phyloP scores from a whole-genome alignment of 2,113 vertebrate genomes.

The Cyprinodon variegatus region DNA sequence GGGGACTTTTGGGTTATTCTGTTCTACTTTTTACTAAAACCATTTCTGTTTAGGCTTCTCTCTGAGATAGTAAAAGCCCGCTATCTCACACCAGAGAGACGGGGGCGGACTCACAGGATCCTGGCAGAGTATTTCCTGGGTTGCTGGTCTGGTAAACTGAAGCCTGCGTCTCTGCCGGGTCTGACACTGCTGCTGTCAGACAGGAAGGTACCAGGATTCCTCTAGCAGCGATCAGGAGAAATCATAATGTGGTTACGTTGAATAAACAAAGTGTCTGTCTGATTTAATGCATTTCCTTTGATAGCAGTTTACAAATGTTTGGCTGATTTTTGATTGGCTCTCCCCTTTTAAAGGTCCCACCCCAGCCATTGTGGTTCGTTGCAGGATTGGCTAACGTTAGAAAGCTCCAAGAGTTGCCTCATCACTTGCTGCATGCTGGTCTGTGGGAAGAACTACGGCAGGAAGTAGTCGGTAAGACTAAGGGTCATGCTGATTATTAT shows the following conservation, averaged over 20 bases:
- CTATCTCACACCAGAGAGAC: constrained; percentile 72
- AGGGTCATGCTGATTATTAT: not conserved
- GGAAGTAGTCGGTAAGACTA: constrained; percentile 81
- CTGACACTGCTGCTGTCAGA: constrained; percentile 79
- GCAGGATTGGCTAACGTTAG: constrained; percentile 77
- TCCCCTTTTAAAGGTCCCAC: constrained; percentile 72
- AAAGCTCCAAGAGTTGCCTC: constrained; percentile 83
- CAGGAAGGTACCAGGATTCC: constrained; percentile 79
- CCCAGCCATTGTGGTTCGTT: constrained; percentile 86
- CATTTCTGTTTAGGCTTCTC: constrained; percentile 73
- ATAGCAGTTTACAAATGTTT: not conserved
- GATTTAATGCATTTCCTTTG: too few species aligned
- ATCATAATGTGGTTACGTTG: not conserved
- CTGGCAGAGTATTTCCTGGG: constrained; percentile 84
- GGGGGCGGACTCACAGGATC: constrained; percentile 65
- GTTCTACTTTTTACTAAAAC: too few species aligned
- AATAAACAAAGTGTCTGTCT: not conserved
- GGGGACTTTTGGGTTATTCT: too few species aligned
- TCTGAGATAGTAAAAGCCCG: constrained; percentile 63
- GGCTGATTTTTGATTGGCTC: constrained; percentile 19
- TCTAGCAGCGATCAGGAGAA: not conserved
- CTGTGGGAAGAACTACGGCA: constrained; percentile 75
- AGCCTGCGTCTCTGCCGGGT: constrained; percentile 71
- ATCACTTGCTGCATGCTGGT: constrained; percentile 78
- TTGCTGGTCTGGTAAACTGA: constrained; percentile 82